These are phyloP conservation scores for Acyrthosiphon pisum DNA, from an alignment of 1,140 invertebrate species.

Conservation along the genomic window DNA sequence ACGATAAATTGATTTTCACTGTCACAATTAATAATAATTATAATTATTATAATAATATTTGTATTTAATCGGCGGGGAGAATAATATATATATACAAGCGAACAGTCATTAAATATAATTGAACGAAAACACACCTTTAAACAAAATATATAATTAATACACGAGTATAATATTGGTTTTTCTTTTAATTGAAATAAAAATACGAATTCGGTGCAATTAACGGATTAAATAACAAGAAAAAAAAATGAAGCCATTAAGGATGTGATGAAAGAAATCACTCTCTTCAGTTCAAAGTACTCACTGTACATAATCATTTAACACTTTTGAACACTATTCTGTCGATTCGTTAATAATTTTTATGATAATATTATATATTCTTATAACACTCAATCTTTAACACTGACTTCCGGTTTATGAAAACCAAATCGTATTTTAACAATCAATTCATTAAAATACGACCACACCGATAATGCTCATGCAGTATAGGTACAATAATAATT, in stretches of 20 bases:
- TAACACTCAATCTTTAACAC: neutral
- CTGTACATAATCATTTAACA: neutral
- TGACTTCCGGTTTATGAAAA: neutral
- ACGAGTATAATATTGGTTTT: neutral
- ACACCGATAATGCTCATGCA: neutral
- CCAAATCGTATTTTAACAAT: neutral
- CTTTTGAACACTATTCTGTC: neutral
- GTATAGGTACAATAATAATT: neutral
- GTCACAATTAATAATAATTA: neutral
- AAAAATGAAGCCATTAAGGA: constrained; percentile 3
- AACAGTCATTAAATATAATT: constrained; percentile 43
- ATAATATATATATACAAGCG: neutral
- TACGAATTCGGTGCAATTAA: neutral
- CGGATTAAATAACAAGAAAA: neutral
- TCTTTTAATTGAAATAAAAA: constrained; percentile 15
- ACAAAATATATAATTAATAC: neutral
- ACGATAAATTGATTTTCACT: neutral
- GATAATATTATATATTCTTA: neutral
- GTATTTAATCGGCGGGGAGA: neutral
- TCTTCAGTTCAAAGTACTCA: neutral
- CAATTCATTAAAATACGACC: neutral
- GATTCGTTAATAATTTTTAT: neutral
- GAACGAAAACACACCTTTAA: constrained; percentile 8
- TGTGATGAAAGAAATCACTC: neutral
- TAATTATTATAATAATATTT: constrained; percentile 24